Conservation (phyloP, 2,113 vertebrate species). For the Zosterops borbonicus region DNA sequence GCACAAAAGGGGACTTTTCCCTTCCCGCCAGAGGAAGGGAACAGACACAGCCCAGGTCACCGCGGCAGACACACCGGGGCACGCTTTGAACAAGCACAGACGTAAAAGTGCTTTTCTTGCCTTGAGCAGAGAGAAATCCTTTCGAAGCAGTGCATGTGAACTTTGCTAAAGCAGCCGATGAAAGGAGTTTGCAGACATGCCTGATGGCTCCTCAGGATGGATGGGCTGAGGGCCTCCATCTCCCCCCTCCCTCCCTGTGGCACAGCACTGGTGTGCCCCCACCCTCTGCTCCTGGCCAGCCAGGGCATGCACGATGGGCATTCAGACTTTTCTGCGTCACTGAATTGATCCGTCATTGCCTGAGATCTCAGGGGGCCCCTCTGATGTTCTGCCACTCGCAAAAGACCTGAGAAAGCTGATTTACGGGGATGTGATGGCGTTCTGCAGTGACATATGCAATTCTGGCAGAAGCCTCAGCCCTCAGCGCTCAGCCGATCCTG, state of each 20-base stretch:
- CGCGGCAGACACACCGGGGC: not conserved
- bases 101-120: not conserved
- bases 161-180: not conserved
- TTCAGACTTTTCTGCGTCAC: rapidly evolving
- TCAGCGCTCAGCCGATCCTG: not conserved
- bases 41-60: not conserved
- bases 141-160: not conserved
- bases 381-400: not conserved
- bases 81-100: not conserved
- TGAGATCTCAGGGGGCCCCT: not conserved
- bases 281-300: rapidly evolving
- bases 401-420: not conserved
- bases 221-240: not conserved
- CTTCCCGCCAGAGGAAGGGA: not conserved
- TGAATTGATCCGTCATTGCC: not conserved
- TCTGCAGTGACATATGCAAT: not conserved
- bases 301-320: not conserved
- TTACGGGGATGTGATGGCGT: not conserved
- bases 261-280: not conserved
- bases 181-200: not conserved
- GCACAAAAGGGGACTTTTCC: not conserved
- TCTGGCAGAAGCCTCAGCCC: not conserved
- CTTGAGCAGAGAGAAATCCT: not conserved
- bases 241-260: not conserved
- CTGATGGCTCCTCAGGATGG: not conserved